phyloP scores from a whole-genome alignment of 2,113 vertebrate genomes.

The Daubentonia madagascariensis region DNA sequence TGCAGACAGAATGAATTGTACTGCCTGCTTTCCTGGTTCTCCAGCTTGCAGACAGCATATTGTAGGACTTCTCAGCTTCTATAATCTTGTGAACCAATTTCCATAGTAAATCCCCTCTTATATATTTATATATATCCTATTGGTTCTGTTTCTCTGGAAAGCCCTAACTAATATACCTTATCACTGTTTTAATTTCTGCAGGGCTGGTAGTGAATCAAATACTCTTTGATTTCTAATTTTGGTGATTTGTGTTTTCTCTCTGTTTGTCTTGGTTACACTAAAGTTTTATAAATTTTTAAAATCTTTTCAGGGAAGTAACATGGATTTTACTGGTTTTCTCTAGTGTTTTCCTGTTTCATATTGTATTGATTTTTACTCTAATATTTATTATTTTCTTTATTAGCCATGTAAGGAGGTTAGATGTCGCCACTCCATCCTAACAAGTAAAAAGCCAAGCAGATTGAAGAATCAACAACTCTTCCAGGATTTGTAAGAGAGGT shows the following conservation, averaged over 20 bases:
- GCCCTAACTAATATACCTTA: not conserved
- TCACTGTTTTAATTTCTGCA: too few relatives aligned
- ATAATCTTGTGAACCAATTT: not conserved
- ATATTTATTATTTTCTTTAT: not conserved
- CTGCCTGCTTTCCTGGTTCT: not conserved
- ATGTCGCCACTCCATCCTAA: not conserved
- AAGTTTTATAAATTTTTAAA: not conserved
- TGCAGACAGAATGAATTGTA: not conserved
- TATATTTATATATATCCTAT: not conserved
- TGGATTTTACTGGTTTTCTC: not conserved
- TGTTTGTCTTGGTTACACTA: not conserved
- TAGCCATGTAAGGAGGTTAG: not conserved
- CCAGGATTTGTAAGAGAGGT: not conserved
- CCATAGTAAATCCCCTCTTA: not conserved
- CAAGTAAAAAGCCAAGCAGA: not conserved
- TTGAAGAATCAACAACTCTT: not conserved
- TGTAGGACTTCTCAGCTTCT: not conserved
- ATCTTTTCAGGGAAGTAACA: not conserved
- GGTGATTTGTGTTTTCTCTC: not conserved
- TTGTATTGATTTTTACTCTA: not conserved
- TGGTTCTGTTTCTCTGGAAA: not conserved
- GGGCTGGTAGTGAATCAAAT: not conserved
- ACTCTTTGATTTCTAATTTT: not conserved
- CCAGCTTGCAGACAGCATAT: not conserved
- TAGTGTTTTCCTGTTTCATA: not conserved